Base-by-base conservation (phyloP, 92 coral and sea anemone genomes). In the Porites lobata region DNA sequence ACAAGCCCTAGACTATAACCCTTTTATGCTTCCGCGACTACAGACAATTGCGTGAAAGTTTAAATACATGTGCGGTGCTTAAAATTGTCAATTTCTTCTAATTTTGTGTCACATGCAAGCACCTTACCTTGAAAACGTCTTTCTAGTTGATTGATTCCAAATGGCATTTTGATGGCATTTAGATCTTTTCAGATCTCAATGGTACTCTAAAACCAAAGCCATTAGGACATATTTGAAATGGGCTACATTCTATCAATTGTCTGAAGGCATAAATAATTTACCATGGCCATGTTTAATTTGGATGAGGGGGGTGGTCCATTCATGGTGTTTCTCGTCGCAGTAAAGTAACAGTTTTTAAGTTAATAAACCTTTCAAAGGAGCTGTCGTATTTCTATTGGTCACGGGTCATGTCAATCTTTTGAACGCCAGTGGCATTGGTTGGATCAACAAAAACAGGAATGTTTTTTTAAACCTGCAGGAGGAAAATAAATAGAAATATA, bases 191-290 rank as follows among this genome's bases (percentile, higher is more conserved):
- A 24, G 65, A 50, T 84, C 72, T 57, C 26, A 74, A 73, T 29
- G 74, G 79, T 61, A 73, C 80, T 51, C 19, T 17, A 84, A 74
- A 74, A 50, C 72, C 13, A 26, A 26, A 74, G 81, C 80, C 73
- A 75, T 73, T 73, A 74, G 73, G 81, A 84, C 87, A 84, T 84
- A 73, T 84, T 84, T 84, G 87, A 84, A 84, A 74, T 84, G 81
- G 62, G 87, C 87, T 84, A 61, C 87, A 84, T 84, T 73, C 87
- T 84, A 75, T 65, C 74, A 67, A 75, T 84, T 74, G 80, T 73
- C 64, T 64, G 15, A 11, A 57, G 51, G 74, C 22, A 84, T 84
- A 62, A 84, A 84, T 84, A 73, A 84, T 84, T 74, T 50, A 84
- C 20, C 26, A 65, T 52, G 74, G 9, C 74, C 61, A 22, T 29